Base-by-base conservation (phyloP, 92 coral and sea anemone species). In the Heteractis magnifica region DNA sequence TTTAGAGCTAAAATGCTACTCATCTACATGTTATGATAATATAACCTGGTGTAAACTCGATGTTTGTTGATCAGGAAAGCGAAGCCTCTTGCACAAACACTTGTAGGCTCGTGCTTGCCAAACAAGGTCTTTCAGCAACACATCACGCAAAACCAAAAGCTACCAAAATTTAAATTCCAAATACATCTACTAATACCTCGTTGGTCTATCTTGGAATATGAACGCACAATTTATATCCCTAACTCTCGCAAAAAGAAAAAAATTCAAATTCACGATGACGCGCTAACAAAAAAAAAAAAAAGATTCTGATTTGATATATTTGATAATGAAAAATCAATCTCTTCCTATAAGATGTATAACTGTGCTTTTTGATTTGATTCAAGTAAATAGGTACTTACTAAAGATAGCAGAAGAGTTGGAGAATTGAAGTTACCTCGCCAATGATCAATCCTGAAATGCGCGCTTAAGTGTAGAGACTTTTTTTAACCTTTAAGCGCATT, bases 401-500 rank as follows among this genome's bases (percentile, higher is more conserved):
- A 51, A 65, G 73, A 41, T 49, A 26, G 71, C 20, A 41, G 41
- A 59, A 51, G 48, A 59, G 52, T 18, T 20, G 41, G 68, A 65
- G 76, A 49, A 23, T 13, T 12, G 10, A 20, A 13, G 64, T 20
- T 51, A 50, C 65, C 52, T 49, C 84, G n/a, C 8, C 68, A 50
- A 14, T 68, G 84, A 51, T 26, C 21, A 51, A 81, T 48, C 84
- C 51, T 68, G 64, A 70, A 68, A 77, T 81, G 84, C 18, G 4
- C 49, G 64, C 11, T 44, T 56, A 51, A 49, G 62, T 51, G 77
- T 51, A 70, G 68, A 21, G 84, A 20, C 58, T 58, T 81, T 81
- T 20, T 65, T 81, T 81, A 81, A 81, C 84, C 84, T 70, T 44
- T 51, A 60, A 71, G 65, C 77, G 60, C 77, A 81, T 81, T 70